Evolutionary conservation across 1,140 invertebrate species (phyloP).

Genomic region (Cotesia vestalis): DNA sequence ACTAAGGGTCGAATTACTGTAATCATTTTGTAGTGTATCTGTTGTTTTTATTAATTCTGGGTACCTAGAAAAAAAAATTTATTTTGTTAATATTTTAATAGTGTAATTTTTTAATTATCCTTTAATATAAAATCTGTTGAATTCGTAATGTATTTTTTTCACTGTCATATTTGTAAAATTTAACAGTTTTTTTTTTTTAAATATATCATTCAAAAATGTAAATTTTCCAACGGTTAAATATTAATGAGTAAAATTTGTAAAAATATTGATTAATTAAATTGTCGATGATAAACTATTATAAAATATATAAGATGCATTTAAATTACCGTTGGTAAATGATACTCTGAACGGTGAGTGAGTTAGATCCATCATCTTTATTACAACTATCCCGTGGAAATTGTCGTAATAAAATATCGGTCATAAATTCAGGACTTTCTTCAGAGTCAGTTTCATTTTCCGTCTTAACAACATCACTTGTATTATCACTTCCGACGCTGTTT

Average conservation of each 20-base stretch:
- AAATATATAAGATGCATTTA: slow-evolving; percentile 10
- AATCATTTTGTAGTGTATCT: slow-evolving; percentile 62
- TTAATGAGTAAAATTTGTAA: not conserved
- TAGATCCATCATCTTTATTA: slow-evolving; percentile 65
- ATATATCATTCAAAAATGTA: too few species aligned
- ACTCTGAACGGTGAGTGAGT: slow-evolving; percentile 74
- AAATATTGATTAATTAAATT: not conserved
- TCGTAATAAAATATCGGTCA: slow-evolving; percentile 57
- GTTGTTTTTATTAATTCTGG: slow-evolving; percentile 61
- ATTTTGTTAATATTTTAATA: not conserved
- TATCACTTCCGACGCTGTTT: slow-evolving; percentile 27
- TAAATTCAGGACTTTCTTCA: slow-evolving; percentile 64
- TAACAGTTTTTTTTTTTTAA: too few species aligned
- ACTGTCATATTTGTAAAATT: too few species aligned
- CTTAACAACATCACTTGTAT: slow-evolving; percentile 41
- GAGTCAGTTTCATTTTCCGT: slow-evolving; percentile 66
- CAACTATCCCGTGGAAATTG: slow-evolving; percentile 63
- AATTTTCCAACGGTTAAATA: too few species aligned
- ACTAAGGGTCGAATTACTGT: slow-evolving; percentile 78
- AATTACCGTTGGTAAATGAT: slow-evolving; percentile 76
- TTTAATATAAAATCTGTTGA: too few species aligned
- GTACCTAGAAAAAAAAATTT: slow-evolving; percentile 48
- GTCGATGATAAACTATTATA: not conserved
- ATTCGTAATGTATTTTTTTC: too few species aligned
- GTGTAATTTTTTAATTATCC: too few species aligned